Evolutionary conservation across 2,797 vertebrate species (phyloP).

Genomic region (Gambusia yucatana): DNA sequence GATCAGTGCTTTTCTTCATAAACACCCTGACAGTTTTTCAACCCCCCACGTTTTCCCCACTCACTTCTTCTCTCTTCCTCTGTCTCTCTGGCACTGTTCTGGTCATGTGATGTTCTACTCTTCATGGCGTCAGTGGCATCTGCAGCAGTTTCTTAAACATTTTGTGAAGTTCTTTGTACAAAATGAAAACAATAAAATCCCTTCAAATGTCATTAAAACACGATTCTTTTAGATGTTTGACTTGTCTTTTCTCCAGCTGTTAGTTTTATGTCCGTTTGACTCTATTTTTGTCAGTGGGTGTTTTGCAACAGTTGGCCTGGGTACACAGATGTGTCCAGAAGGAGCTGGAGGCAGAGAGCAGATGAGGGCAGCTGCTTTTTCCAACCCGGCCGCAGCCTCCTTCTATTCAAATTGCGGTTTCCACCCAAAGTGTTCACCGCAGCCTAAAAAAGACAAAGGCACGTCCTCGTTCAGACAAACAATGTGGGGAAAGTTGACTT

Average conservation of each 20-base stretch:
- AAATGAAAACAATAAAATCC: conserved; percentile 70
- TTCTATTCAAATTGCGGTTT: conserved; percentile 62
- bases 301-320: conserved; percentile 54
- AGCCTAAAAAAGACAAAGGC: conserved; percentile 80
- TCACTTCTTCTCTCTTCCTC: conserved; percentile 33
- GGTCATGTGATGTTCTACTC: conserved; percentile 71
- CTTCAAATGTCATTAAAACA: conserved; percentile 51
- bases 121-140: conserved; percentile 72
- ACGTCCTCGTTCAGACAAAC: conserved; percentile 48
- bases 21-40: conserved; percentile 9
- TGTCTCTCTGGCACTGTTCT: conserved; percentile 61
- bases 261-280: conserved; percentile 26
- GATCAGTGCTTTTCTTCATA: conserved; percentile 18
- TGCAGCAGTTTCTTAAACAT: conserved; percentile 74
- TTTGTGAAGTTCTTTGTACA: conserved; percentile 84
- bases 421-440: conserved; percentile 67
- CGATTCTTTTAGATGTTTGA: neutral
- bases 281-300: conserved; percentile 47
- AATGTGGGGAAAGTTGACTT: conserved; percentile 13
- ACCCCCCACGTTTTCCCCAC: conserved; percentile 33
- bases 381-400: conserved; percentile 64
- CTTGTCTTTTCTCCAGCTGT: neutral
- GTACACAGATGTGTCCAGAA: conserved; percentile 38
- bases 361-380: conserved; percentile 46
- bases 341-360: conserved; percentile 39